Base-by-base conservation (phyloP, 1,140 invertebrate species). In the Choristoneura fumiferana region DNA sequence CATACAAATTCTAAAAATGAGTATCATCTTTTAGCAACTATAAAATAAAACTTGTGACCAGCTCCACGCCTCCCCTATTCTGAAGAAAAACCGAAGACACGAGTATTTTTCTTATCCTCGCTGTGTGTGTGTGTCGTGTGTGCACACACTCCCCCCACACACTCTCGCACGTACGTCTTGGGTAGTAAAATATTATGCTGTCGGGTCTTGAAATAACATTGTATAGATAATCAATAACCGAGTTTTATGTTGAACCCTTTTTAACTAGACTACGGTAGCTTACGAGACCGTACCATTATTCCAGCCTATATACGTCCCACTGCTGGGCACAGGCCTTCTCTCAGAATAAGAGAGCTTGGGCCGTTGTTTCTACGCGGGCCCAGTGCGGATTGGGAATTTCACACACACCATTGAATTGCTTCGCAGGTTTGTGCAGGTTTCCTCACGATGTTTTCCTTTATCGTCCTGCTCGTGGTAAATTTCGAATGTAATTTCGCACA, bases 161-260 rank as follows among this genome's bases (percentile, higher is more conserved):
- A 60, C 39, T 38, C 76, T 74, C 73, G 76, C 73, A 64, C 57
- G 52, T 58, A 39, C 67, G 70, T 67, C 76, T 79, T 68, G 73
- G 82, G 81, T 85, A 85, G 82, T 88, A 88, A 88, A 88, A 87
- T 87, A 88, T 87, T 87, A 88, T 88, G 82, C 84, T 82, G 83
- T 82, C 81, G 82, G 73, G 78, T 81, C 81, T 87, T 72, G 81
- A 83, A 88, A 88, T 88, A 88, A 88, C 85, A 85, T 88, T 88
- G 85, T 88, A 88, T 88, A 84, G 83, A 84, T 88, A 88, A 88
- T 88, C 85, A 88, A 88, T 88, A 88, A 84, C 77, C 73, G 70
- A 67, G 60, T 86, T 83, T 84, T 84, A 81, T 79, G 76, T 74
- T 65, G 60, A 58, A 71, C 70, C 68, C 65, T 29, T 40, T 57